These are phyloP conservation scores for Lobophora halterata DNA, from an alignment of 2,888 invertebrate species.

Conservation along the genomic window DNA sequence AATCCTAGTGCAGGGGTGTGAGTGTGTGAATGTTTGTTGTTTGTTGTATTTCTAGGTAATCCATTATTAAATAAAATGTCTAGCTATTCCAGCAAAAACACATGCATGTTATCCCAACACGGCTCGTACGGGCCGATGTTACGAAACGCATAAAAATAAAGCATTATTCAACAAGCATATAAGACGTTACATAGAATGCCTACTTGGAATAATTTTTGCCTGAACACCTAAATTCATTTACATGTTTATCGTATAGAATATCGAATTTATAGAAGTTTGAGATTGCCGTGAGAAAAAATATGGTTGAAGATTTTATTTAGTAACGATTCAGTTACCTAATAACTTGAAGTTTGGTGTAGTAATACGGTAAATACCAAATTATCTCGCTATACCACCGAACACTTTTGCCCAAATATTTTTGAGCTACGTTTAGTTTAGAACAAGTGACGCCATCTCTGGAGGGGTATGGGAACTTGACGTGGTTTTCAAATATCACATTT, in stretches of 20 bases:
- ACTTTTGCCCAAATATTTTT: too few species aligned
- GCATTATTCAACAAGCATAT: slow-evolving; percentile 69
- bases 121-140: slow-evolving; percentile 41
- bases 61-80: too few species aligned
- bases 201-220: slow-evolving; percentile 71
- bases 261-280: slow-evolving; percentile 54
- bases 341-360: too few species aligned
- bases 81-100: slow-evolving; percentile 28
- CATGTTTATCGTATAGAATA: slow-evolving; percentile 59
- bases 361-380: too few species aligned
- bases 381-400: too few species aligned
- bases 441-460: slow-evolving; percentile 29
- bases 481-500: background rate
- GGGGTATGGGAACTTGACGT: background rate
- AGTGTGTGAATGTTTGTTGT: too few species aligned
- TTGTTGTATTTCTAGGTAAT: too few species aligned
- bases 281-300: too few species aligned
- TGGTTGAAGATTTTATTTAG: too few species aligned
- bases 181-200: slow-evolving; percentile 66
- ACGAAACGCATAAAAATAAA: slow-evolving; percentile 66
- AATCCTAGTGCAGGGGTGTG: too few species aligned
- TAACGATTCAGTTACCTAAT: too few species aligned
- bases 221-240: slow-evolving; percentile 61
- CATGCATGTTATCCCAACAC: slow-evolving; percentile 29
- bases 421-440: slow-evolving; percentile 29